Conservation (phyloP, 1,140 invertebrate genomes). For the Microplitis mediator region DNA sequence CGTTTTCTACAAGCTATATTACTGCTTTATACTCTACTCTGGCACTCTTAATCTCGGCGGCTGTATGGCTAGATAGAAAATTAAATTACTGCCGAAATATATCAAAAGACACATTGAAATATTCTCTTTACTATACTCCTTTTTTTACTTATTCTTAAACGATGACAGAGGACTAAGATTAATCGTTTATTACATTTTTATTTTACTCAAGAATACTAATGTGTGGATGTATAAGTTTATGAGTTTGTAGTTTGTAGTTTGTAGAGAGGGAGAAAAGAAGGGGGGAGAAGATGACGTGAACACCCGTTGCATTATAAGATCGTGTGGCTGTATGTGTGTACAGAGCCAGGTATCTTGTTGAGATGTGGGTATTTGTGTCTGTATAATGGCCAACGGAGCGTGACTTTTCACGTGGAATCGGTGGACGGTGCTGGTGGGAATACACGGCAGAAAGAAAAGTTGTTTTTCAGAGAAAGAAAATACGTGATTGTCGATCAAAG, state of each 20-base stretch:
- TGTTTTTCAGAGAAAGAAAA: conserved; percentile 7
- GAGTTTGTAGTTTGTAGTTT: too few relatives aligned
- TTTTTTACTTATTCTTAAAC: conserved; percentile 6
- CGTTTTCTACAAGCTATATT: not conserved
- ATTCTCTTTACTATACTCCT: not conserved
- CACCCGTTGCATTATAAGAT: conserved; percentile 47
- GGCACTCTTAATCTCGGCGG: not conserved
- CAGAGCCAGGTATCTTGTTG: too few relatives aligned
- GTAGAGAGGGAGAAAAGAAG: not conserved
- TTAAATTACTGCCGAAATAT: too few relatives aligned
- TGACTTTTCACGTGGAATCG: conserved; percentile 54
- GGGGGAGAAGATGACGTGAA: conserved; percentile 18
- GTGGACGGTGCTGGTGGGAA: not conserved
- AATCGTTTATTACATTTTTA: conserved; percentile 6
- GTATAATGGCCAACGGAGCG: conserved; percentile 47
- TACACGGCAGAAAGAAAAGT: not conserved
- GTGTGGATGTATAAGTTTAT: not conserved
- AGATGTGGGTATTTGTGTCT: conserved; percentile 40
- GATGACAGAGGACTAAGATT: conserved; percentile 9
- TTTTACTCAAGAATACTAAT: conserved; percentile 4
- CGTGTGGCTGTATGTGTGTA: too few relatives aligned
- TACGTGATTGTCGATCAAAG: not conserved
- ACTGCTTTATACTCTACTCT: not conserved
- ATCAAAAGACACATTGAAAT: too few relatives aligned
- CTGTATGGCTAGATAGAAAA: too few relatives aligned